Percentiles rank a stretch among this genome's conserved stretches.
These are phyloP conservation scores for Campylorhamphus procurvoides DNA, from an alignment of 2,113 vertebrate species.

Conservation along the genomic window DNA sequence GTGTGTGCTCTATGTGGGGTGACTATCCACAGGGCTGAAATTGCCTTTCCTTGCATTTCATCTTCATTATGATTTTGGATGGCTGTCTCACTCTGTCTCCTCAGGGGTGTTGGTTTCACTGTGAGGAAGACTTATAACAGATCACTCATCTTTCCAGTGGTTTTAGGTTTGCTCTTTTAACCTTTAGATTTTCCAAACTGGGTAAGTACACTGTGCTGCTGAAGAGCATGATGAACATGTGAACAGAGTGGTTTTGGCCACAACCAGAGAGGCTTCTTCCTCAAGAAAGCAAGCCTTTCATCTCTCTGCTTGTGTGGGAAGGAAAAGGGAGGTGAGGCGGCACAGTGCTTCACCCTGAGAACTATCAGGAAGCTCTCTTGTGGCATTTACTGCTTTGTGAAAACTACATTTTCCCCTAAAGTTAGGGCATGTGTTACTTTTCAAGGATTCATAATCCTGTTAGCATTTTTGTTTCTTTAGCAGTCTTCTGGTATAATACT, in stretches of 20 bases:
- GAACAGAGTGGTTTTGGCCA: neutral
- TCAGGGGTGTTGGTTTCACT: neutral
- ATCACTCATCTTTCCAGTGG: neutral
- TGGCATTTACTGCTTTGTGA: neutral
- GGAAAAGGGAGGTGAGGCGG: neutral
- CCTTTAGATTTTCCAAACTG: neutral
- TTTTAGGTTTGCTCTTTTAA: conserved; percentile 12
- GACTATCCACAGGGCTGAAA: neutral
- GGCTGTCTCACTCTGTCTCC: neutral
- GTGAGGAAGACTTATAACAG: neutral
- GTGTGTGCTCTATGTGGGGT: neutral
- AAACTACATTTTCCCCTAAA: neutral
- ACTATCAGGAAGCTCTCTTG: neutral
- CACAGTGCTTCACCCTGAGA: neutral
- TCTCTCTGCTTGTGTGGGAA: neutral
- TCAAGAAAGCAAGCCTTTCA: conserved; percentile 22
- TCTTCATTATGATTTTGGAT: neutral
- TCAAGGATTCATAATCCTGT: neutral
- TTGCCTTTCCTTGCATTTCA: neutral
- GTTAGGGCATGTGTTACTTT: neutral
- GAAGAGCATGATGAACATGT: conserved; percentile 8
- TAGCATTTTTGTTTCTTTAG: neutral
- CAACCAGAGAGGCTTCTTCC: conserved; percentile 5
- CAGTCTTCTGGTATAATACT: neutral
- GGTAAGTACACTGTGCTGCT: neutral